Evolutionary conservation across 2,797 vertebrate genomes (phyloP), one percentile per base, ranked within the genome.

Genomic region (Benthosema pterotum): DNA sequence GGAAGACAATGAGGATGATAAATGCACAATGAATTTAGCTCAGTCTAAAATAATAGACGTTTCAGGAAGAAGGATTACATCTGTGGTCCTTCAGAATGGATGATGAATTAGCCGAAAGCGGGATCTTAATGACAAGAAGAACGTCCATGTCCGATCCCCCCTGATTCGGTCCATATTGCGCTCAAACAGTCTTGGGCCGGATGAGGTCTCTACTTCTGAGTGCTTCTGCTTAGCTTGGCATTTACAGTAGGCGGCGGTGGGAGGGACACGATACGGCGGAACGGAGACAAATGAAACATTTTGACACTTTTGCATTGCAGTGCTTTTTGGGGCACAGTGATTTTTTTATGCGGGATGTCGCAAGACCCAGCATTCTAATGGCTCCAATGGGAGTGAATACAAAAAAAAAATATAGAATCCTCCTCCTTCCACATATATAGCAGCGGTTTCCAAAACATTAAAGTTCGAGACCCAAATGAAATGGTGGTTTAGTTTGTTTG

Each of bases 21-120:
- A 71, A 72, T 47, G 59, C 49, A 17, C 51, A 65, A 62, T 68
- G 70, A 52, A 64, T 71, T 74, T 60, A 72, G 54, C 57, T 63
- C 58, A 48, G 18, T 63, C 43, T 61, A 56, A 67, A 59, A 55
- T 56, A 57, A 69, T 12, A 15, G 53, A 65, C 52, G 50, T 71
- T 67, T 74, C 51, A 61, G 50, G 15, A 13, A 59, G 47, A 60
- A 51, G 54, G 60, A 74, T 61, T 16, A 52, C 56, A 63, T 71
- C 65, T 54, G 16, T 8, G 6, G 5, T 62, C 17, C 38, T 17
- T 42, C 49, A 57, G 67, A 65, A 52, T 65, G 11, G n/a, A 69
- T 56, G 63, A 51, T 51, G 32, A 68, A 62, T 59, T 63, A 47
- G 4, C 47, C 5, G 51, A 50, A 11, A 13, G 42, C n/a, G 11